Conservation (phyloP, 1,140 invertebrate genomes). For the Drosophila azteca region DNA sequence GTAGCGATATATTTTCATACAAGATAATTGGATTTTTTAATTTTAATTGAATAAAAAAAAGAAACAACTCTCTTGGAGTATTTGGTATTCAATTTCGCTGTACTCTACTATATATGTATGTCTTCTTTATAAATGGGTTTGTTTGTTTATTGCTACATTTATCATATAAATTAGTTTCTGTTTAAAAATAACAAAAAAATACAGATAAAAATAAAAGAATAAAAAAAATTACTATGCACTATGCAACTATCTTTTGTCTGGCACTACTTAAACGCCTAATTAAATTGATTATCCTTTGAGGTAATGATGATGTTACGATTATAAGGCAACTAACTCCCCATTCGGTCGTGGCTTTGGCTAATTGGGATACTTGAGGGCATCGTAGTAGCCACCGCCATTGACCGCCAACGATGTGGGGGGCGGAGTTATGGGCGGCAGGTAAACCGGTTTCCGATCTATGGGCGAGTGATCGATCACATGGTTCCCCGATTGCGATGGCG, state of each 20-base stretch:
- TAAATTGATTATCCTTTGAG: conserved; percentile 75
- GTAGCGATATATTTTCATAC: not conserved
- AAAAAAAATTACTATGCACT: conserved; percentile 34
- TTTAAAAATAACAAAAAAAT: not conserved
- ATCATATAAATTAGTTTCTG: conserved; percentile 15
- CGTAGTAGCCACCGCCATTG: conserved; percentile 64
- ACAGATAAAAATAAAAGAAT: too few species aligned
- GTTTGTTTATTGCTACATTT: conserved; percentile 27
- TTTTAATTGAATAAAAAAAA: not conserved
- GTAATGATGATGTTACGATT: conserved; percentile 57
- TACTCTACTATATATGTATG: conserved; percentile 15
- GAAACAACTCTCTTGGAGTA: too few species aligned
- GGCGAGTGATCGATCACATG: conserved; percentile 65
- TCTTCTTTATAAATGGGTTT: conserved; percentile 46
- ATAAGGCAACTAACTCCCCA: not conserved
- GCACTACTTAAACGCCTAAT: conserved; percentile 54
- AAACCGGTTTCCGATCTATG: conserved; percentile 77
- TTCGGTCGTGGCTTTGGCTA: conserved; percentile 16
- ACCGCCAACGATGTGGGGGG: conserved; percentile 59
- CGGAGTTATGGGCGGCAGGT: conserved; percentile 73
- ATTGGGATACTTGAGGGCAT: conserved; percentile 77
- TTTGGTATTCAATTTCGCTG: conserved; percentile 6
- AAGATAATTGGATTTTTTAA: too few species aligned
- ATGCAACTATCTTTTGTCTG: conserved; percentile 50
- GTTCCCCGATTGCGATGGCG: conserved; percentile 69